Evolutionary conservation across 2,113 vertebrate species (phyloP).

Genomic region (Leptocoma aspasia): DNA sequence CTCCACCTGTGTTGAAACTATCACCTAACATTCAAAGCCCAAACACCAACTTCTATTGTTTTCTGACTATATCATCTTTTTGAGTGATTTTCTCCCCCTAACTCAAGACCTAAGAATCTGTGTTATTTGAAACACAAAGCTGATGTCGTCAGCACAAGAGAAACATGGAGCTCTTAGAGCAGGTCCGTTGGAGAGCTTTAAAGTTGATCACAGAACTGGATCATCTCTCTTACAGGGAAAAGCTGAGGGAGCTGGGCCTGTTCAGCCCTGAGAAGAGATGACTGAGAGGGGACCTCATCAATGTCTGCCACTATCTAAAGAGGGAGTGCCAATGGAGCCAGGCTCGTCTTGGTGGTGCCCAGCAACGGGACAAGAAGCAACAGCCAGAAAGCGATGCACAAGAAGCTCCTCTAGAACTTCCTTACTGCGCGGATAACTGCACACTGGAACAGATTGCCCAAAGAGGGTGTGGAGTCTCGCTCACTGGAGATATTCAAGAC

Average conservation of each 20-base stretch:
- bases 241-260: neutral
- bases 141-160: neutral
- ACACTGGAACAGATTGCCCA: neutral
- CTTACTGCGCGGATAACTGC: accelerated
- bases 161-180: neutral
- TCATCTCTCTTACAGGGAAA: neutral
- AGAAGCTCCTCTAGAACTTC: neutral
- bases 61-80: neutral
- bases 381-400: neutral
- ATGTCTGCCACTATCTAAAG: neutral
- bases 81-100: neutral
- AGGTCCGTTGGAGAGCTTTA: neutral
- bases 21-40: neutral
- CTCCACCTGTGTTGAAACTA: neutral
- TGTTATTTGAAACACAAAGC: neutral
- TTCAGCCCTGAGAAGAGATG: neutral
- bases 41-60: neutral
- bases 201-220: neutral
- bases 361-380: neutral
- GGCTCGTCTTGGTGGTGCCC: neutral
- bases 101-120: neutral
- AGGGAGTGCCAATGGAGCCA: neutral
- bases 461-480: neutral
- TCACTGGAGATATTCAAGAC: neutral
- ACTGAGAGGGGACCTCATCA: neutral